Evolutionary conservation across 2,888 invertebrate genomes (phyloP), one percentile per base, ranked within the genome.

Genomic region (Electrophaes corylata): DNA sequence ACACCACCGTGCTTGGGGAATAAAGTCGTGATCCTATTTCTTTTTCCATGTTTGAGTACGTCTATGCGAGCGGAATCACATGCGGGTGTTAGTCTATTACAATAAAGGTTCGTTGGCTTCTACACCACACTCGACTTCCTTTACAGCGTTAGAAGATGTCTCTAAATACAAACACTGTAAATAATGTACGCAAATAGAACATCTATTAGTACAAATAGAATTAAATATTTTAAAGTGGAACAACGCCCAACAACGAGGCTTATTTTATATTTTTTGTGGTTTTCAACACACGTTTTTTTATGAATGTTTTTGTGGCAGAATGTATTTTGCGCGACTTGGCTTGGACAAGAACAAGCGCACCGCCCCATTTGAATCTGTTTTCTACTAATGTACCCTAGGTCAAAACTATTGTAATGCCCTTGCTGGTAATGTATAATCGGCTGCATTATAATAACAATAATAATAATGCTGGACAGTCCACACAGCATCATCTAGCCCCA

Each of bases 141-240:
- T 40, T 41, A 41, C 37, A 26, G 31, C 49, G 48, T 44, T 65
- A 54, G 46, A 55, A 57, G 35, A 40, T 60, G 55, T 59, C 56
- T 51, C 39, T 56, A 51, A 53, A 56, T 54, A 57, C 51, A 48
- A 50, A 26, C 35, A 53, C 49, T 43, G 49, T 57, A 40, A 62
- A 57, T 59, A 52, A 46, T 43, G 18, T 18, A 55, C 55, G 10
- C 16, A 60, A 64, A 64, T 64, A 62, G 43, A 33, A 31, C 14
- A 49, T 33, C 16, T 48, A 45, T 58, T 49, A 56, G 45, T 39
- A 54, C 31, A 53, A 49, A 58, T 49, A 53, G 47, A 44, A 49
- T 48, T 43, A 48, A 37, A 53, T 53, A 40, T 49, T 45, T 53
- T 40, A 49, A 54, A 49, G 45, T 53, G 35, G 58, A 49, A 26